These are phyloP conservation scores for Caenorhabditis doughertyi DNA, from an alignment of 2,888 invertebrate genomes.

Conservation along the genomic window DNA sequence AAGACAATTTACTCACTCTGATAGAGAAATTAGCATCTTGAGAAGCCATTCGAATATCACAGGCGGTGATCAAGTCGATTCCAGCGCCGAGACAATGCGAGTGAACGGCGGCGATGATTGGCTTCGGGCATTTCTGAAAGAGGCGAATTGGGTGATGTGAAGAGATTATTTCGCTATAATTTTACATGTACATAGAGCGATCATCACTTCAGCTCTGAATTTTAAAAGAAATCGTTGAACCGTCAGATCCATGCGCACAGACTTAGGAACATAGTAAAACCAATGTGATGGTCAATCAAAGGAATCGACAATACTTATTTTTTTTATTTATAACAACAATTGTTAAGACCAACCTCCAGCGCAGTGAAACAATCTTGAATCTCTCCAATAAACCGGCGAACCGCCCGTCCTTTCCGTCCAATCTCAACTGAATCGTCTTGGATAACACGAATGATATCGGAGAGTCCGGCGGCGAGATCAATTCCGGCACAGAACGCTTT, in stretches of 20 bases:
- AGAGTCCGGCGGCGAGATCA: constrained; percentile 85
- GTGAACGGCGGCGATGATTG: constrained; percentile 92
- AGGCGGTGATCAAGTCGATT: constrained; percentile 91
- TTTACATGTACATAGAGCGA: too few relatives aligned
- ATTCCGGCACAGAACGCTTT: constrained; percentile 92
- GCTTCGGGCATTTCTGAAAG: constrained; percentile 90
- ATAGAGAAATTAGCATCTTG: constrained; percentile 93
- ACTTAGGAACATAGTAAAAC: too few relatives aligned
- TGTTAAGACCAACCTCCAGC: constrained; percentile 57
- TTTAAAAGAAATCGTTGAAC: too few relatives aligned
- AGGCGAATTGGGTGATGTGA: too few relatives aligned
- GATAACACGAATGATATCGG: constrained; percentile 65
- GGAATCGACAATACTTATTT: too few relatives aligned
- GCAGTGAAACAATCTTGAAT: constrained; percentile 70
- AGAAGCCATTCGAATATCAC: constrained; percentile 94
- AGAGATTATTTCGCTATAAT: too few relatives aligned
- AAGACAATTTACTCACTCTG: constrained; percentile 85
- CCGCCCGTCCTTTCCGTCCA: constrained; percentile 66
- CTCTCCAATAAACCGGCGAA: constrained; percentile 61
- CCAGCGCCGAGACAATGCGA: constrained; percentile 94
- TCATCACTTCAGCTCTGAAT: too few relatives aligned
- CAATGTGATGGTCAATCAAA: too few relatives aligned
- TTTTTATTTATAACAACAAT: neutral
- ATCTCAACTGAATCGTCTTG: constrained; percentile 69
- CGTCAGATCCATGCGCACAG: too few relatives aligned